Base-by-base conservation (phyloP, 1,140 invertebrate genomes). In the Hermetia illucens region DNA sequence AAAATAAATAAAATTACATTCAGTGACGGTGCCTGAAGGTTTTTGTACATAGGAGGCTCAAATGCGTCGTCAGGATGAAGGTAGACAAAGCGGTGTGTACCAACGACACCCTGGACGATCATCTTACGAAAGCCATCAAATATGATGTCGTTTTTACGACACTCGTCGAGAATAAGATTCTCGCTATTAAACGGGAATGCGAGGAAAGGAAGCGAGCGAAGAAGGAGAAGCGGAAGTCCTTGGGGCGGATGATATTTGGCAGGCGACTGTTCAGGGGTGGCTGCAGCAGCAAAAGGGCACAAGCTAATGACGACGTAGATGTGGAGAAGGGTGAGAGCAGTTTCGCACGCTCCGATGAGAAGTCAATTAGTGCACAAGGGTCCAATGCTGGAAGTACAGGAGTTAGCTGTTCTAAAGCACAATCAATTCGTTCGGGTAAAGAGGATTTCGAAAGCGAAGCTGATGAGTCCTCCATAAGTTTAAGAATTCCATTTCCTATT, bases 51-150 rank as follows among this genome's bases (percentile, higher is more conserved):
- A n/a, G n/a, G n/a, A n/a, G n/a, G n/a, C n/a, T n/a, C n/a, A n/a
- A n/a, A n/a, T n/a, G n/a, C n/a, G n/a, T n/a, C n/a, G n/a, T n/a
- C n/a, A n/a, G n/a, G 24, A 44, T 47, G 30, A 57, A 58, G 33
- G 39, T 52, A 19, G 58, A 61, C 40, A 61, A 61, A 48, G 55
- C 57, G 1, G 58, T 61, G 2, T 58, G 53, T 38, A 61, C 58
- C 15, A 59, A 55, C 21, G 58, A 59, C 34, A 45, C 55, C 5
- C 34, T 55, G 35, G 21, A 34, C 4, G 44, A 53, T 20, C 51
- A 58, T 21, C 43, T 56, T 32, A 48, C 50, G 32, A 43, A 51
- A 3, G 55, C 56, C 9, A 42, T 56, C 16, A 55, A 55, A 37
- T 61, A 59, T 20, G 57, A 59, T 38, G 48, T 52, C 8, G 51